These are phyloP conservation scores for Gambelia wislizenii DNA, from an alignment of 2,797 vertebrate genomes.

Conservation along the genomic window DNA sequence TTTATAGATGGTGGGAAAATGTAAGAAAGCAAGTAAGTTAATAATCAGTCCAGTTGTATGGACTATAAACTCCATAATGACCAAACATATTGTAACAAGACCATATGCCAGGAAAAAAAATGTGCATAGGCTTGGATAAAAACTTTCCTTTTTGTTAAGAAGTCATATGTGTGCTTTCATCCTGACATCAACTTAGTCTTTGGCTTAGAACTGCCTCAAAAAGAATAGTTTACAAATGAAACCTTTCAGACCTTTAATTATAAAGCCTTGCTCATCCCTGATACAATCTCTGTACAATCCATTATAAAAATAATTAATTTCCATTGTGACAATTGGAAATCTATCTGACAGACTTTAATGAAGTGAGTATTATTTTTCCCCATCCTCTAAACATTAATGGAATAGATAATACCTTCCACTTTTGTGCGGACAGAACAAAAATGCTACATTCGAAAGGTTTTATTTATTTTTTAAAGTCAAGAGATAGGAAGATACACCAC, in stretches of 20 bases:
- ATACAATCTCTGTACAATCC: conserved; percentile 35
- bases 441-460: background rate
- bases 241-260: conserved; percentile 26
- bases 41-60: background rate
- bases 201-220: background rate
- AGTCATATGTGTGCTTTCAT: background rate
- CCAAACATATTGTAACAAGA: background rate
- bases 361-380: background rate
- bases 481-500: background rate
- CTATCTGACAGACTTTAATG: conserved; percentile 36
- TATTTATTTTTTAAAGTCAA: background rate
- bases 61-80: background rate
- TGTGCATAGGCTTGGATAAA: background rate
- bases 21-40: background rate
- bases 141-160: background rate
- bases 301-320: conserved; percentile 52
- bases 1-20: background rate
- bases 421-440: conserved; percentile 15
- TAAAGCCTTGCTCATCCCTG: conserved; percentile 18
- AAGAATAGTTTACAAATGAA: conserved; percentile 27
- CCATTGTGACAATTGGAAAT: conserved; percentile 33
- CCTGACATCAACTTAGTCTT: background rate
- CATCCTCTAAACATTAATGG: conserved; percentile 19
- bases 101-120: background rate
- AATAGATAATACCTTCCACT: conserved; percentile 27